Evolutionary conservation across 2,888 invertebrate species (phyloP), one percentile per base, ranked within the genome.

Genomic region (Orthosia incerta): DNA sequence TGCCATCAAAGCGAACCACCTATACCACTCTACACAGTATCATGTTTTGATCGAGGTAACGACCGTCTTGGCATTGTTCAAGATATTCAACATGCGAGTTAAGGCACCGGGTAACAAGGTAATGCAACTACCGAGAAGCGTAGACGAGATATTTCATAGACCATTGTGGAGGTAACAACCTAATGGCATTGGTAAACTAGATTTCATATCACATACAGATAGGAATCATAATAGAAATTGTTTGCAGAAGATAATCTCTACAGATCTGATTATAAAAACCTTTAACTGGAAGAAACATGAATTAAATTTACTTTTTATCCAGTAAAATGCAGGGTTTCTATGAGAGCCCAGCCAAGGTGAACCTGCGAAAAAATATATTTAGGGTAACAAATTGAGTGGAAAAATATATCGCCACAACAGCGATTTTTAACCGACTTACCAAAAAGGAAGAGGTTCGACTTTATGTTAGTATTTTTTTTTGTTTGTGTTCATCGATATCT

Each of bases 101-200:
- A 65, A 46, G 26, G 56, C 53, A 59, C 60, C n/a, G 2, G 15
- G 13, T 50, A 76, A 68, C 55, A 61, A 77, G 45, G 20, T 64
- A 64, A 71, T 51, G 45, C 50, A 71, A 60, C 16, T 56, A 31
- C 20, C 55, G n/a, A 46, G 20, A n/a, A 59, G 39, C n/a, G 57
- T 53, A 7, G 16, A 16, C 16, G 26, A 53, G 18, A 31, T 61
- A 53, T 53, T 26, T 20, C 53, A 16, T 23, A 13, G 20, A 48
- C 31, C 18, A 56, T 23, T 56, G 31, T 39, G 0, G 48, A 16
- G 23, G 71, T 4, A n/a, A 71, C 56, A 39, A 13, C 12, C 15
- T 16, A n/a, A 45, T 53, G 9, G 31, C 18, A 51, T 60, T 12
- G 59, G 4, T 3, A 4, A 73, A 73, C 60, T 15, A 31, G 1